phyloP scores from a whole-genome alignment of 1,140 invertebrate genomes.

The Anadara kagoshimensis region DNA sequence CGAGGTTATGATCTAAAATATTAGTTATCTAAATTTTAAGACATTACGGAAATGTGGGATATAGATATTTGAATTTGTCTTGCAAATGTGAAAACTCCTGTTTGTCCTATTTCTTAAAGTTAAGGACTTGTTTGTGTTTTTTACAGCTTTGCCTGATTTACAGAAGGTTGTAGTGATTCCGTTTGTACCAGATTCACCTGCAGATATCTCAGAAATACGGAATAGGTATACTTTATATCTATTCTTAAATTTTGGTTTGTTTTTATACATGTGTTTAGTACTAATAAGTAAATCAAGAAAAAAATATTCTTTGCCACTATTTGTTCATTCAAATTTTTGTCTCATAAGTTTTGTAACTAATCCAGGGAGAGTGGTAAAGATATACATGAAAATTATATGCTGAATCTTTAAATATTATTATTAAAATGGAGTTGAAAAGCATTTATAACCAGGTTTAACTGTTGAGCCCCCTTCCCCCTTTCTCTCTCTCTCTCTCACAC shows the following conservation, averaged over 20 bases:
- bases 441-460: too few relatives aligned
- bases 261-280: not conserved
- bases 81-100: not conserved
- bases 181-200: constrained; percentile 62
- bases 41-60: too few relatives aligned
- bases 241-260: not conserved
- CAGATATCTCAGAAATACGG: constrained; percentile 66
- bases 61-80: too few relatives aligned
- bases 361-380: too few relatives aligned
- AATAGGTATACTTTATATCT: constrained; percentile 64
- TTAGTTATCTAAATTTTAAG: too few relatives aligned
- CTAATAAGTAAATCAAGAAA: not conserved
- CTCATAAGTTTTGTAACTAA: not conserved
- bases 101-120: not conserved
- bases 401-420: too few relatives aligned
- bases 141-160: constrained; percentile 73
- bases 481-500: too few relatives aligned
- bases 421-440: too few relatives aligned
- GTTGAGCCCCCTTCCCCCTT: too few relatives aligned
- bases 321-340: not conserved
- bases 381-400: too few relatives aligned
- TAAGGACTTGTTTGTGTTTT: constrained; percentile 8
- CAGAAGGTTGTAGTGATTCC: constrained; percentile 76
- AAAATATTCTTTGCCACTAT: not conserved
- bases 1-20: too few relatives aligned